These are phyloP conservation scores for Listronotus bonariensis DNA, from an alignment of 1,140 invertebrate species.

Conservation along the genomic window DNA sequence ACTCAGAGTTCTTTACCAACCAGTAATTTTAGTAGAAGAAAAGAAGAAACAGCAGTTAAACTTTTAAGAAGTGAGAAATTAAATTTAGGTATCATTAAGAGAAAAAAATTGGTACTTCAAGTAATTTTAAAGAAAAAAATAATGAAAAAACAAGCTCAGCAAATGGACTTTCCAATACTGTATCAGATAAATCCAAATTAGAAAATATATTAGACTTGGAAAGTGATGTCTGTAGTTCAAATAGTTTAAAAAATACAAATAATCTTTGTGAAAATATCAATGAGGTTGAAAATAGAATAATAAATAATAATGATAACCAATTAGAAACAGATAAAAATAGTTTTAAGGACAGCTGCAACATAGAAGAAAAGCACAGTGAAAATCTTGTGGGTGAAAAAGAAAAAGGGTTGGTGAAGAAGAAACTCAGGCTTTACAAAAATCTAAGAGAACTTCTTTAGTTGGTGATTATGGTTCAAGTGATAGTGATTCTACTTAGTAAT, in stretches of 20 bases:
- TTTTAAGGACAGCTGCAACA: too few relatives aligned
- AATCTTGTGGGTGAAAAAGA: not conserved
- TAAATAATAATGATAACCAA: too few relatives aligned
- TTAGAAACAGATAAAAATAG: too few relatives aligned
- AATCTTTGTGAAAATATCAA: too few relatives aligned
- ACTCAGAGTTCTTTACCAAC: constrained; percentile 59
- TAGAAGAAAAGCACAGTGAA: not conserved
- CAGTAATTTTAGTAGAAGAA: constrained; percentile 59
- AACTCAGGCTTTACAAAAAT: constrained; percentile 5
- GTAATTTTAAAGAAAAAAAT: not conserved
- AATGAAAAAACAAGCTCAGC: constrained; percentile 3
- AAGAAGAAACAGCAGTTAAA: constrained; percentile 50
- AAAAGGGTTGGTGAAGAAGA: constrained; percentile 1
- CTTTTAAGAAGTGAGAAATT: constrained; percentile 39
- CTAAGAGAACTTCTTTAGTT: constrained; percentile 26
- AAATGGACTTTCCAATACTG: not conserved
- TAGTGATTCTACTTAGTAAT: constrained; percentile 22
- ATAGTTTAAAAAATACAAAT: too few relatives aligned
- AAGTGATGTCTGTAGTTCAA: too few relatives aligned
- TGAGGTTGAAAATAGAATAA: too few relatives aligned
- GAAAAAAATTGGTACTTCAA: constrained; percentile 22
- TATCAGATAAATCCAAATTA: not conserved
- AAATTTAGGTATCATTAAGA: constrained; percentile 41
- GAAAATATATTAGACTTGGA: too few relatives aligned
- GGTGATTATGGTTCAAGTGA: constrained; percentile 38